Conservation (phyloP, 1,140 invertebrate genomes). For the Hypothenemus hampei region DNA sequence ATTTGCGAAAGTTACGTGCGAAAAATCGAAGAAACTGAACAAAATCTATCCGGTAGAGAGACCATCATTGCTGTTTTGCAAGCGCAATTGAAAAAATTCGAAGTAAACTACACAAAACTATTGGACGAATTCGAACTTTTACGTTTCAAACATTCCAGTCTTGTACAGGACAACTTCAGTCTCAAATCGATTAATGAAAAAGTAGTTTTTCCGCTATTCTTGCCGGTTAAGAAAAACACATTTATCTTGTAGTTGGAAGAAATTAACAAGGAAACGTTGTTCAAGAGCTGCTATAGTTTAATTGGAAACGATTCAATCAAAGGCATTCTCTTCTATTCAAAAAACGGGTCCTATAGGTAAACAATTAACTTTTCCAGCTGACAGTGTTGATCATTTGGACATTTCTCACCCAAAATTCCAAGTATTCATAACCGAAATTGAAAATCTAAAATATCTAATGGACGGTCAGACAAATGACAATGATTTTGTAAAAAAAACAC, state of each 20-base stretch:
- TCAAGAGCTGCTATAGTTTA: not conserved
- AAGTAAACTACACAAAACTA: slow-evolving; percentile 30
- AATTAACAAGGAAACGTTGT: not conserved
- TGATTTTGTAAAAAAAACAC: too few relatives aligned
- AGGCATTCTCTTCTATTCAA: too few relatives aligned
- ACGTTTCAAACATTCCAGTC: slow-evolving; percentile 22
- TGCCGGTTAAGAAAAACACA: not conserved
- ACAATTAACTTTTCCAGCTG: not conserved
- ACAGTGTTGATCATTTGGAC: not conserved
- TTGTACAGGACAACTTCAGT: slow-evolving; percentile 18
- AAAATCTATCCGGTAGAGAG: slow-evolving; percentile 26
- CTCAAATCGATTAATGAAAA: slow-evolving; percentile 13
- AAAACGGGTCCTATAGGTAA: too few relatives aligned
- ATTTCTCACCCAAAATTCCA: not conserved
- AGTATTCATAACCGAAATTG: not conserved
- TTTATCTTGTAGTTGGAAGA: not conserved
- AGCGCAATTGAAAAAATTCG: slow-evolving; percentile 6
- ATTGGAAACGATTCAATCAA: too few relatives aligned
- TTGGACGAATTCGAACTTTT: slow-evolving; percentile 29
- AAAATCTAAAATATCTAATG: too few relatives aligned
- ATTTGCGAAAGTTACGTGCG: slow-evolving; percentile 7
- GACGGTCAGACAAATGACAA: too few relatives aligned
- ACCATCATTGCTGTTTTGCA: slow-evolving; percentile 27
- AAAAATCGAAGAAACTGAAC: slow-evolving; percentile 28
- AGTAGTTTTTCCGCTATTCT: slow-evolving; percentile 4